Conservation (phyloP, 64 coral and sea anemone genomes). For the Montipora capricornis region DNA sequence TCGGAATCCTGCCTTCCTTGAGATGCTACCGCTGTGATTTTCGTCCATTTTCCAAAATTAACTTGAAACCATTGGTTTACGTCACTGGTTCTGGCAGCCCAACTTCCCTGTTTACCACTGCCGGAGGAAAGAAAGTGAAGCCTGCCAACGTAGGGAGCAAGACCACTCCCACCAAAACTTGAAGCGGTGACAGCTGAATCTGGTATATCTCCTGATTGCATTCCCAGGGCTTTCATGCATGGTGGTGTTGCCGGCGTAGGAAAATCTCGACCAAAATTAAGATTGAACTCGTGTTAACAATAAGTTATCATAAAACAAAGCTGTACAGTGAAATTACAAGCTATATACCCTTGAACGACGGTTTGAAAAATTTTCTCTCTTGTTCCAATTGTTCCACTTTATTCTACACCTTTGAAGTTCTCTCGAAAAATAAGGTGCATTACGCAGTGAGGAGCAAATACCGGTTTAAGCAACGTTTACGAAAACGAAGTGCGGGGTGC, state of each 20-base stretch:
- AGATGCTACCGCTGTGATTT: constrained; percentile 10
- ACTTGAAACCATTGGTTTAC: constrained; percentile 56
- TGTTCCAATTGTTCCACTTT: no score
- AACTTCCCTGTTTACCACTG: constrained; percentile 31
- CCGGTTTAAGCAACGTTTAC: no score
- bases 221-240: constrained; percentile 52
- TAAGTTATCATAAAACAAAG: no score
- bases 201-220: constrained; percentile 23
- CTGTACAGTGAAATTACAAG: no score
- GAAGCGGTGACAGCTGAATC: constrained; percentile 62
- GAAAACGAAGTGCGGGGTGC: no score
- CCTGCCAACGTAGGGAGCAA: constrained; percentile 44
- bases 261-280: no score
- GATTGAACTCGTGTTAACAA: no score
- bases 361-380: no score
- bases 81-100: constrained; percentile 44
- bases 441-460: no score
- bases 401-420: no score
- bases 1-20: constrained; percentile 41
- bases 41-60: constrained; percentile 37
- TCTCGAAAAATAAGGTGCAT: no score
- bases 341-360: no score
- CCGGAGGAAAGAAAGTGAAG: constrained; percentile 31
- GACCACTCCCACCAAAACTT: background rate
- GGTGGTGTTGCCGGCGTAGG: background rate